phyloP scores from a whole-genome alignment of 2,888 invertebrate species.

The Drosophila stalkeri region DNA sequence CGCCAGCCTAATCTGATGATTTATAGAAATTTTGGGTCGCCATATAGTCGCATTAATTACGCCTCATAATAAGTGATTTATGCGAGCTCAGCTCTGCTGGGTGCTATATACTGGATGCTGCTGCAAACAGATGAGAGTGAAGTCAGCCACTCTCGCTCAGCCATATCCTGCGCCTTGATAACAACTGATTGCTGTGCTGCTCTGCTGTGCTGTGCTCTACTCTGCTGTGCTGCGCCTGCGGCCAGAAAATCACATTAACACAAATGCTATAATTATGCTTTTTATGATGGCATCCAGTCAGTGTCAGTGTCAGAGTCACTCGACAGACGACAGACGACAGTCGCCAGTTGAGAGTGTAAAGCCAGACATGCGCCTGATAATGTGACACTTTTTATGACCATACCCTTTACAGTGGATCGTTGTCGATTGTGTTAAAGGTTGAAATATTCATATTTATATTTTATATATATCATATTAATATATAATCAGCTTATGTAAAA shows the following conservation, averaged over 20 bases:
- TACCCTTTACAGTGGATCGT: not conserved
- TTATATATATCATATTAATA: not conserved
- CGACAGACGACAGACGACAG: constrained; percentile 2
- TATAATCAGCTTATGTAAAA: too few relatives aligned
- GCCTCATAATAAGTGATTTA: constrained; percentile 86
- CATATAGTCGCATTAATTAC: constrained; percentile 85
- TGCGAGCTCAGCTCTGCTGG: constrained; percentile 71
- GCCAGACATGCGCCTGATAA: constrained; percentile 35
- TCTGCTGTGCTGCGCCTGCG: constrained; percentile 67
- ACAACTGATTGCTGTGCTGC: constrained; percentile 9
- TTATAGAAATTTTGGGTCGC: constrained; percentile 85
- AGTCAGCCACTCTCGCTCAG: constrained; percentile 26
- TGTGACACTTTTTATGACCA: constrained; percentile 20
- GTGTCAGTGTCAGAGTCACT: constrained; percentile 25
- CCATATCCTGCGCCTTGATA: constrained; percentile 10
- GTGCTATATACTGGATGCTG: not conserved
- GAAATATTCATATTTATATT: not conserved
- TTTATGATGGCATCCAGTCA: constrained; percentile 68
- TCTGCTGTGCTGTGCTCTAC: not conserved
- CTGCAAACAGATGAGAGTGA: constrained; percentile 24
- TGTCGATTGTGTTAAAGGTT: not conserved
- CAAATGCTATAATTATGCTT: constrained; percentile 82
- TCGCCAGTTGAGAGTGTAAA: constrained; percentile 13
- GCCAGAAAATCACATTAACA: constrained; percentile 82
- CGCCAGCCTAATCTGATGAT: constrained; percentile 85